Percentiles rank a stretch among this genome's conserved stretches.
Evolutionary conservation across 2,888 invertebrate genomes (phyloP).

Genomic region (Blomia tropicalis): DNA sequence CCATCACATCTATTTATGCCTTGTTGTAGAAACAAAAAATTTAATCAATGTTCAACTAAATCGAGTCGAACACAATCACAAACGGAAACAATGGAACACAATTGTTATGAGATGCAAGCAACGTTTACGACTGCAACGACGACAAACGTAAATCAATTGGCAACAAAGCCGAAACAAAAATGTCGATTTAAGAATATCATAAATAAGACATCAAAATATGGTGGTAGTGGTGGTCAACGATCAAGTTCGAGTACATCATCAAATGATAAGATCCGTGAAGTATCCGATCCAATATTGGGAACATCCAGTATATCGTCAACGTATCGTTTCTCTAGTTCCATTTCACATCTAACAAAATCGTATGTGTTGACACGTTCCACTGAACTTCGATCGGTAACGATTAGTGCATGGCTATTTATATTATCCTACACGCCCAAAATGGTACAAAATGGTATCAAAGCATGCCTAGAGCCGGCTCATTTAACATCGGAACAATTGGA

Average conservation of each 20-base stretch:
- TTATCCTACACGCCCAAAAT: neutral
- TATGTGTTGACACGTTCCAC: neutral
- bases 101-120: neutral
- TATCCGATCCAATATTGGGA: neutral
- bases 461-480: neutral
- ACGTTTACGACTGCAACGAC: neutral
- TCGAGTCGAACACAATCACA: neutral
- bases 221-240: neutral
- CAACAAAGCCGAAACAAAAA: neutral
- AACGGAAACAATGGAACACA: neutral
- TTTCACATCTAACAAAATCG: neutral
- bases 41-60: neutral
- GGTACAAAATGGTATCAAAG: neutral
- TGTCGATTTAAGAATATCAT: too few species aligned
- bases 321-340: neutral
- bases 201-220: neutral
- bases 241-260: neutral
- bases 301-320: neutral
- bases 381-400: conserved; percentile 1
- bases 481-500: neutral
- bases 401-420: conserved; percentile 1
- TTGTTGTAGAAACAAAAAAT: neutral
- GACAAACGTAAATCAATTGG: neutral
- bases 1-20: neutral
- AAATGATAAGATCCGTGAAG: neutral